Evolutionary conservation across 2,888 invertebrate genomes (phyloP).

Genomic region (Himalopsyche japonica): DNA sequence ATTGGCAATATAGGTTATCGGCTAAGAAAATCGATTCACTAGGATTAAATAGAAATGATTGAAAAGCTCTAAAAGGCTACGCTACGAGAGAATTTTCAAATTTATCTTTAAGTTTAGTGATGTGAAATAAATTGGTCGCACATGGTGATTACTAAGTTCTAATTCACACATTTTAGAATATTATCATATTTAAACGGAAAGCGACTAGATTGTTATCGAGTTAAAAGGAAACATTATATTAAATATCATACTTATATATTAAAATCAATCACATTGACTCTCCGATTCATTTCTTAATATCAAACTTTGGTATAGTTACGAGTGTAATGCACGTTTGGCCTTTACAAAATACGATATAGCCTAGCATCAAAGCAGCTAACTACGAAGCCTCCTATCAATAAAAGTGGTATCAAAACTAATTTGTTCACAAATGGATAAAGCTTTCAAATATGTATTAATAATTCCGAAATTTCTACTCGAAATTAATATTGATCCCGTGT

Average conservation of each 20-base stretch:
- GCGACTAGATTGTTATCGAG: not conserved
- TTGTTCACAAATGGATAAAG: slow-evolving; percentile 31
- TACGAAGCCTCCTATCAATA: slow-evolving; percentile 33
- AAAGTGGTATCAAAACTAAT: slow-evolving; percentile 38
- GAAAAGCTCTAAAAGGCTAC: not conserved
- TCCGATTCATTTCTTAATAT: slow-evolving; percentile 2
- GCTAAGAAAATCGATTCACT: not conserved
- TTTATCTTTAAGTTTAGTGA: not conserved
- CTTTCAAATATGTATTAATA: slow-evolving; percentile 32
- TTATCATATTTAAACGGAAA: not conserved
- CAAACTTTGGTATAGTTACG: slow-evolving; percentile 6
- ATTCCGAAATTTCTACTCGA: slow-evolving; percentile 25
- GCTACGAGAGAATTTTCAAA: not conserved
- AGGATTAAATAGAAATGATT: not conserved
- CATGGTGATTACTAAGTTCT: not conserved
- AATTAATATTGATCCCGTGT: slow-evolving; percentile 34
- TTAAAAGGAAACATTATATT: not conserved
- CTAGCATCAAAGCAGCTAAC: slow-evolving; percentile 16
- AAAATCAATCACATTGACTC: slow-evolving; percentile 4
- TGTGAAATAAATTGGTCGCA: slow-evolving; percentile 6
- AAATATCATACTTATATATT: slow-evolving; percentile 3
- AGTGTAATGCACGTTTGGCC: slow-evolving; percentile 39
- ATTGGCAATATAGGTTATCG: not conserved
- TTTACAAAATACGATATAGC: slow-evolving; percentile 22
- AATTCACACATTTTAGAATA: not conserved